Percentiles rank a stretch among this genome's conserved stretches.
Conservation (phyloP, 64 coral and sea anemone genomes). For the Platygyra sinensis region DNA sequence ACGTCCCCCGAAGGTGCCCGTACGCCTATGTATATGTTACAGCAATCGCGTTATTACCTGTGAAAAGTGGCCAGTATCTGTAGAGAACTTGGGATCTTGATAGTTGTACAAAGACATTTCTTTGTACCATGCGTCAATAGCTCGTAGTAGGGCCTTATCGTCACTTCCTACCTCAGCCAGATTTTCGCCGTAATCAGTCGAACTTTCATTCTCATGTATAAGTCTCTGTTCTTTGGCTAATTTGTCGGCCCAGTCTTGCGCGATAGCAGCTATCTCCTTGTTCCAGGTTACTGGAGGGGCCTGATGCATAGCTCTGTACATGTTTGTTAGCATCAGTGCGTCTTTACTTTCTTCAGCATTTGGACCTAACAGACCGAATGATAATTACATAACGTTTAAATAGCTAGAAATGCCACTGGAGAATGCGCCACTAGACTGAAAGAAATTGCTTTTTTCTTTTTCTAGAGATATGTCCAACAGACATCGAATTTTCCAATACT, state of each 20-base stretch:
- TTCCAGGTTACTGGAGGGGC: slow-evolving; percentile 1
- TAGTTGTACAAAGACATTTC: background rate
- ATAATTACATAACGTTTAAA: background rate
- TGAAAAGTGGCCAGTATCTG: slow-evolving; percentile 20
- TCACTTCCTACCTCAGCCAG: slow-evolving; percentile 29
- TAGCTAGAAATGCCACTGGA: no score
- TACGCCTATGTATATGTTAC: no score
- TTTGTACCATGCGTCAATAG: slow-evolving; percentile 23
- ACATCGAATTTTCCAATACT: no score
- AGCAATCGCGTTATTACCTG: background rate
- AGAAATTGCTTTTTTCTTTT: background rate
- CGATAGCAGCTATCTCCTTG: slow-evolving; percentile 18
- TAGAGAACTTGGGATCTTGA: background rate
- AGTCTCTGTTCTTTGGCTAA: slow-evolving; percentile 21
- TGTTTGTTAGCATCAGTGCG: slow-evolving; percentile 15
- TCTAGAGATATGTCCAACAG: no score
- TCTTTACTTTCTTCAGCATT: slow-evolving; percentile 18
- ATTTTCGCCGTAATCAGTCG: slow-evolving; percentile 24
- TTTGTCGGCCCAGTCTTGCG: slow-evolving; percentile 24
- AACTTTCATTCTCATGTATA: slow-evolving; percentile 3
- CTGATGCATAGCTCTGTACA: slow-evolving; percentile 40
- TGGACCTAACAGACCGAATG: background rate
- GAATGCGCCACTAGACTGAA: background rate
- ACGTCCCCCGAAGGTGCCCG: no score
- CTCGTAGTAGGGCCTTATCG: slow-evolving; percentile 15